Evolutionary conservation across 2,888 invertebrate species (phyloP).

Genomic region (Clivina fossor): DNA sequence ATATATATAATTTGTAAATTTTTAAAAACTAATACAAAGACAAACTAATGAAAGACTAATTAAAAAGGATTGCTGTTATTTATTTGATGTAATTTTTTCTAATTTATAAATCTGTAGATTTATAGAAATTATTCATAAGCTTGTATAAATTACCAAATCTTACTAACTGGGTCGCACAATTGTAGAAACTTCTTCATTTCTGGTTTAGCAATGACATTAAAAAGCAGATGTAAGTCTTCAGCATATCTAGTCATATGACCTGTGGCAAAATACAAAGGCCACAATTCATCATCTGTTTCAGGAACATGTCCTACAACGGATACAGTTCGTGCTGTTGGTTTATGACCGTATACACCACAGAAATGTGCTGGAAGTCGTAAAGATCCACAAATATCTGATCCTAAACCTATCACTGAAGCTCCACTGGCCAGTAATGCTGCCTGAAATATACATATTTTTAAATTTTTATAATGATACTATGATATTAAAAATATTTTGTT

Average conservation of each 20-base stretch:
- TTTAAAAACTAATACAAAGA: no score
- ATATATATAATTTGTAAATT: no score
- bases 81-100: no score
- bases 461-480: not conserved
- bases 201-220: constrained; percentile 68
- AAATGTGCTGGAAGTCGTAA: constrained; percentile 87
- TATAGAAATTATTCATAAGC: no score
- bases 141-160: no score
- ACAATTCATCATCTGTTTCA: constrained; percentile 61
- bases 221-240: constrained; percentile 74
- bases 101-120: no score
- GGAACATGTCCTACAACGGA: constrained; percentile 71
- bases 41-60: no score
- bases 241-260: constrained; percentile 90
- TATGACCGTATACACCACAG: constrained; percentile 92
- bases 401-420: constrained; percentile 79
- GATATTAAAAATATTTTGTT: not conserved
- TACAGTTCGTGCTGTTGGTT: constrained; percentile 72
- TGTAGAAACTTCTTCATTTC: constrained; percentile 52
- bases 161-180: constrained; percentile 56
- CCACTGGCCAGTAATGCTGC: constrained; percentile 75
- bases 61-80: no score
- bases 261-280: constrained; percentile 72
- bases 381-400: constrained; percentile 89
- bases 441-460: constrained; percentile 52